Evolutionary conservation across 1,140 invertebrate species (phyloP).

Genomic region (Proales similis): DNA sequence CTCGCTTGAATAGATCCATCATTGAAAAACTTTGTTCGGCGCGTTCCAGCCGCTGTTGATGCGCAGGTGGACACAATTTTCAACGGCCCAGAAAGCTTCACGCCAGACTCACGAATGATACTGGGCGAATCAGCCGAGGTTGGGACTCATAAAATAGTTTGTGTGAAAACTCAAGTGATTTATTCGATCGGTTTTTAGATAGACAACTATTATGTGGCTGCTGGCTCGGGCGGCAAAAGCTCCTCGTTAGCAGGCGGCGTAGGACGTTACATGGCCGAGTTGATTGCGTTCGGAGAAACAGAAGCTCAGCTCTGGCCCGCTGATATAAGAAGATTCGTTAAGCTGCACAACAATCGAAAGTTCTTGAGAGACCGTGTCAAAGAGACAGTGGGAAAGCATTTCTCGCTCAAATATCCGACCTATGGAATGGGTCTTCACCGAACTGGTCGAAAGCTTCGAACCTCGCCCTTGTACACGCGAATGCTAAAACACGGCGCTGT

Average conservation of each 20-base stretch:
- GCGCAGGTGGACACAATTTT: constrained; percentile 66
- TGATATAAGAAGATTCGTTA: constrained; percentile 83
- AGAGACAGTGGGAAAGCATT: constrained; percentile 61
- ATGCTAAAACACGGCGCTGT: constrained; percentile 83
- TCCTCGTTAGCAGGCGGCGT: constrained; percentile 85
- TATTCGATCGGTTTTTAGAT: constrained; percentile 59
- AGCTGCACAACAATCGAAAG: constrained; percentile 86
- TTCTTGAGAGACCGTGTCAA: constrained; percentile 83
- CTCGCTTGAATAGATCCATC: constrained; percentile 59
- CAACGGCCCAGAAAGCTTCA: constrained; percentile 85
- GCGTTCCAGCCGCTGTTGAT: constrained; percentile 69
- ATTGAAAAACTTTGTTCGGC: constrained; percentile 71
- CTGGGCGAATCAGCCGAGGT: constrained; percentile 85
- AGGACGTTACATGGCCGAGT: constrained; percentile 78
- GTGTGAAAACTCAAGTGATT: neutral
- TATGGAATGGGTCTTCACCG: constrained; percentile 57
- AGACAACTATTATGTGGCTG: constrained; percentile 85
- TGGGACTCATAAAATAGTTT: neutral
- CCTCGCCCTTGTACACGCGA: constrained; percentile 90
- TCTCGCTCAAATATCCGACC: constrained; percentile 31
- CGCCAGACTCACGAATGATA: constrained; percentile 62
- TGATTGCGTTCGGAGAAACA: constrained; percentile 70
- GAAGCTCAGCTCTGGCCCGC: constrained; percentile 75
- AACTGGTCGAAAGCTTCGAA: constrained; percentile 79
- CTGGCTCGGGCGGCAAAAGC: constrained; percentile 88